phyloP scores from a whole-genome alignment of 1,140 invertebrate genomes.

The Ylistrum balloti region DNA sequence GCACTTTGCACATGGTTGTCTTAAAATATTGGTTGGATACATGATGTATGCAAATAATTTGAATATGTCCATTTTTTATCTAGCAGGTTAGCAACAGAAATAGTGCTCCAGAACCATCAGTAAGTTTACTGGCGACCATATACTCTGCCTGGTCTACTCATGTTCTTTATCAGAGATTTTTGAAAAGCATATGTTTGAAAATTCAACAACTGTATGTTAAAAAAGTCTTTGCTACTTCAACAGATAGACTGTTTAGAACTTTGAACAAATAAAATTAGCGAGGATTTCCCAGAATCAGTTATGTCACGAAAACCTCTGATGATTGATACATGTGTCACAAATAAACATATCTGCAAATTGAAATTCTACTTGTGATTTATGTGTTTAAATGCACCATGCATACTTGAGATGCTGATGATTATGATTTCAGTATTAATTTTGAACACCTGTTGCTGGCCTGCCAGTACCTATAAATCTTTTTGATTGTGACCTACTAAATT shows the following conservation, averaged over 20 bases:
- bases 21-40: not conserved
- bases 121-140: not conserved
- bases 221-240: no score
- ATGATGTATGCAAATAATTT: not conserved
- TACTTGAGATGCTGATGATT: not conserved
- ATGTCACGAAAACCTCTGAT: not conserved
- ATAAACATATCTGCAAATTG: not conserved
- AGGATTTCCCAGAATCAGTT: no score
- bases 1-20: not conserved
- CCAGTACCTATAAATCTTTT: not conserved
- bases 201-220: not conserved
- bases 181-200: not conserved
- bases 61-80: not conserved
- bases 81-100: slow-evolving; percentile 25
- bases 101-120: slow-evolving; percentile 16
- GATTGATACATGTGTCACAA: not conserved
- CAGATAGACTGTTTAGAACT: no score
- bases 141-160: not conserved
- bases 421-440: no score
- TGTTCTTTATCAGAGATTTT: not conserved
- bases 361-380: not conserved
- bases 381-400: no score
- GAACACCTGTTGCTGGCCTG: not conserved
- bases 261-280: no score
- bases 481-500: no score